Base-by-base conservation (phyloP, 2,113 vertebrate species). In the Elanoides forficatus region DNA sequence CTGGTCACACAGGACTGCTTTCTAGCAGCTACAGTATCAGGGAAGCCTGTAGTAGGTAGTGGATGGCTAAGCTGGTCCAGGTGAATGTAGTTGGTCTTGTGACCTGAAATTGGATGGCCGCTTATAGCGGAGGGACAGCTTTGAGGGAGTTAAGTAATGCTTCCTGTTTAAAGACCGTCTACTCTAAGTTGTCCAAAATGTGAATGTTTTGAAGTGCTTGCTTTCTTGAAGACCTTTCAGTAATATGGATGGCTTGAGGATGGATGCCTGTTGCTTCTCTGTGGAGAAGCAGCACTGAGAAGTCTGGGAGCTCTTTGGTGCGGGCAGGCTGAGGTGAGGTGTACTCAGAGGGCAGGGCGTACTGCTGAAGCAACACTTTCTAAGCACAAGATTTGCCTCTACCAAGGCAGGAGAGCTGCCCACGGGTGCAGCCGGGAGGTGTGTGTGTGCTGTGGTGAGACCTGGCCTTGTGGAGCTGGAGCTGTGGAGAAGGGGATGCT, bases 201-300 rank as follows among this genome's bases (percentile, higher is more conserved):
- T 75, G 42, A 67, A 26, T 50, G 21, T 56, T 85, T n/a, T 66
- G 13, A 76, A 86, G n/a, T 25, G 7, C 18, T 47, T 80, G 2
- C 38, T 80, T 89, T 58, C 72, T 70, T 73, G 36, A 60, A 84
- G 70, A 58, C 15, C 18, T 73, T 60, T 56, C 34, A 34, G 40
- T 53, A 32, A 9, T 55, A 55, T 1, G 2, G 50, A 13, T 71
- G 43, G 66, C 0, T 0, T 55, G 45, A 82, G 23, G 38, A 38
- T 38, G 38, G 38, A 15, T 63, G 7, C 32, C 16, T 63, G 62
- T 53, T 67, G 43, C 34, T 30, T 63, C 52, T 63, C 11, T 6
- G 14, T 8, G 14, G 58, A 74, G 85, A 55, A 75, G 59, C 40
- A 74, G 63, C 26, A 6, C 26, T 67, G 58, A 13, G 55, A 62